phyloP scores from a whole-genome alignment of 35 echinoderm and acorn worm species.

The Heliocidaris tuberculata region DNA sequence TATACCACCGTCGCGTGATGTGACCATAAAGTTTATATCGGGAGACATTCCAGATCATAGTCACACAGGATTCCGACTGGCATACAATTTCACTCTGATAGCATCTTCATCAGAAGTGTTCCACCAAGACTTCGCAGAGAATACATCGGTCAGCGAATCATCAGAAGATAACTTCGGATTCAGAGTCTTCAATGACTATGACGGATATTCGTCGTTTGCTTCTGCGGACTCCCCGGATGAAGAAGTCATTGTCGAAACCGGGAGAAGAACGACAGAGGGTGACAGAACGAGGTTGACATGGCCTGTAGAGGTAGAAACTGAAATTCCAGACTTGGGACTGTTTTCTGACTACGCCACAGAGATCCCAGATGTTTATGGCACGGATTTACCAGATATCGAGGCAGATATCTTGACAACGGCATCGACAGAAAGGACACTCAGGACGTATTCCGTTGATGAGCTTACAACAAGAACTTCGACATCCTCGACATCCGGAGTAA shows the following conservation, averaged over 20 bases:
- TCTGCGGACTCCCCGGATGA: not conserved
- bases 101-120: not conserved
- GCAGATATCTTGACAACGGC: not conserved
- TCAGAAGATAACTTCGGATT: slow-evolving; percentile 10
- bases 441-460: not conserved
- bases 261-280: slow-evolving; percentile 4
- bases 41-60: not conserved
- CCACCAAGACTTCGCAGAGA: not conserved
- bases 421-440: not conserved
- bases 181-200: not conserved
- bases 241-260: not conserved
- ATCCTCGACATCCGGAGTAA: not conserved
- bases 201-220: not conserved
- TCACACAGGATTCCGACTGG: slow-evolving; percentile 14
- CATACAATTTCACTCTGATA: not conserved
- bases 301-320: not conserved
- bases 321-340: not conserved
- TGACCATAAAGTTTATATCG: slow-evolving; percentile 20
- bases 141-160: not conserved
- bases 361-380: not conserved
- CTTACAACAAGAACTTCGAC: not conserved
- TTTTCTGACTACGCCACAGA: not conserved
- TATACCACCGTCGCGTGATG: not conserved
- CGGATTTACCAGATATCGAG: not conserved
- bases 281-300: not conserved